Evolutionary conservation across 2,797 vertebrate species (phyloP).

Genomic region (Cetoscarus ocellatus): DNA sequence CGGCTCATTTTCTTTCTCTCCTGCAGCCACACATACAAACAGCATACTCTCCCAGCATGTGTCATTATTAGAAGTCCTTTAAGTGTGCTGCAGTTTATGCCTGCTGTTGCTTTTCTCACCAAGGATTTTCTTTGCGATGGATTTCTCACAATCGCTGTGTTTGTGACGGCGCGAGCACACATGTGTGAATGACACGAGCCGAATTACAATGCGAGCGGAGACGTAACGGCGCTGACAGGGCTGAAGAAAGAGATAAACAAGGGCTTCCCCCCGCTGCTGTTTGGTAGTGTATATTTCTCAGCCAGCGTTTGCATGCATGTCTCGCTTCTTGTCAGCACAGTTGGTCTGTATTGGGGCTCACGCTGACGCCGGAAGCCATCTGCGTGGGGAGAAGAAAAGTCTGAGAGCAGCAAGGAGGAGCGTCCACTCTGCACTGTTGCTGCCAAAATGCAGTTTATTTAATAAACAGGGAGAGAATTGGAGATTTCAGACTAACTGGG

Average conservation of each 20-base stretch:
- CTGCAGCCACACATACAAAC: background rate
- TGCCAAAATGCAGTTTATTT: conserved; percentile 36
- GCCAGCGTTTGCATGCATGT: background rate
- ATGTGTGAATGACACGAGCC: conserved; percentile 47
- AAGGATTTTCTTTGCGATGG: conserved; percentile 36
- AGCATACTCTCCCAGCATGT: background rate
- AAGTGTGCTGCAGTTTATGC: conserved; percentile 21
- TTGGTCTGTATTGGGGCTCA: conserved; percentile 26
- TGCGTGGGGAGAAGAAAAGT: conserved; percentile 21
- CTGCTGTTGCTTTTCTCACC: conserved; percentile 38
- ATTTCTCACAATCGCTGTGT: conserved; percentile 39
- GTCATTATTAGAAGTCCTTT: conserved; percentile 2
- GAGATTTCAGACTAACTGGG: conserved; percentile 29
- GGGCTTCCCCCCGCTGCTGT: conserved; percentile 44
- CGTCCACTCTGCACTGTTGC: conserved; percentile 18
- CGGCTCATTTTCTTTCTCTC: background rate
- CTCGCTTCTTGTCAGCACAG: background rate
- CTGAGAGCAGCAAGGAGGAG: conserved; percentile 11
- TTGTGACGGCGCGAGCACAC: conserved; percentile 1
- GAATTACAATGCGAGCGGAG: conserved; percentile 41
- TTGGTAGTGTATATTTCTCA: background rate
- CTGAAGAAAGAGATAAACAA: conserved; percentile 44
- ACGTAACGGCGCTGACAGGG: conserved; percentile 24
- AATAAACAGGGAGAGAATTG: conserved; percentile 40
- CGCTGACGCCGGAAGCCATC: conserved; percentile 34